Evolutionary conservation across 1,140 invertebrate species (phyloP).

Genomic region (Drosophila elegans): DNA sequence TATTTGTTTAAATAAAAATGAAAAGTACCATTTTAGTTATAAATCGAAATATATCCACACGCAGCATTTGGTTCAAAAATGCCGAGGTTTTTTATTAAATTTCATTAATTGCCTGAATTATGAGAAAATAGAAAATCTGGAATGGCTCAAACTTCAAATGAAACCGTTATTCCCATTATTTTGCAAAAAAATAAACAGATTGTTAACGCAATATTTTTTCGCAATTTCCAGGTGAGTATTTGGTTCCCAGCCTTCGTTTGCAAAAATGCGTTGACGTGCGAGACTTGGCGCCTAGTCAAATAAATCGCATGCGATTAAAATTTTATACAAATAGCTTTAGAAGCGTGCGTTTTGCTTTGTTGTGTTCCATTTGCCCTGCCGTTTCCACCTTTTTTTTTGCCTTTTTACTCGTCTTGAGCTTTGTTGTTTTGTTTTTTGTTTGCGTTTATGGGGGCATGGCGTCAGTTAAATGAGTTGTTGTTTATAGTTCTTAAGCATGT

Average conservation of each 20-base stretch:
- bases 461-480: conserved; percentile 75
- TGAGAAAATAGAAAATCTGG: neutral
- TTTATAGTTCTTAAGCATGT: conserved; percentile 59
- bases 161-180: conserved; percentile 17
- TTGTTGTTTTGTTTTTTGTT: conserved; percentile 31
- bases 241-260: conserved; percentile 1
- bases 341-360: conserved; percentile 46
- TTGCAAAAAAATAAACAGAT: conserved; percentile 20
- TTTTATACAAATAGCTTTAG: conserved; percentile 60
- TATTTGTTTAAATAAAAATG: conserved; percentile 1
- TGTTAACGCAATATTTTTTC: conserved; percentile 4
- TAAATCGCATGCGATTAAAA: conserved; percentile 79
- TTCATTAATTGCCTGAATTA: neutral
- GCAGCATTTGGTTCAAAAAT: neutral
- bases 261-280: conserved; percentile 13
- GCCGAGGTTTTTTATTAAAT: neutral
- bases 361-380: conserved; percentile 14
- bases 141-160: conserved; percentile 14
- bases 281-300: conserved; percentile 63
- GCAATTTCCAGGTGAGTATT: conserved; percentile 26
- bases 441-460: conserved; percentile 54
- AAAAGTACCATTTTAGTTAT: neutral
- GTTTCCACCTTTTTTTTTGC: conserved; percentile 31
- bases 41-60: neutral
- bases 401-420: conserved; percentile 35